Base-by-base conservation (phyloP, 2,888 invertebrate species). In the Cecidostiba fungosa region DNA sequence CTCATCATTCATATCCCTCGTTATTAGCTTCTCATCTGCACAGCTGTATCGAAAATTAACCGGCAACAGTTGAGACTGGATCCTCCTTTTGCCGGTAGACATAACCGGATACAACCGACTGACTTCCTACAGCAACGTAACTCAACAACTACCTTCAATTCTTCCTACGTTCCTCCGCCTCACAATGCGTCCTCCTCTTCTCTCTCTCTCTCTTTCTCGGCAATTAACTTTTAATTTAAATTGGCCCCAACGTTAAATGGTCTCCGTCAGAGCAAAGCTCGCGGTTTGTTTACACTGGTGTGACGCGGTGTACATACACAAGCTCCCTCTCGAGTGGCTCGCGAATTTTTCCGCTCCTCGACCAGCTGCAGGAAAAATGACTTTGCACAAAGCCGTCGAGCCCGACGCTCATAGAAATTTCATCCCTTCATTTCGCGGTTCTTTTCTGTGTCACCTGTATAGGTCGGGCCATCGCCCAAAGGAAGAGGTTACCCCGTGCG, bases 381-480 rank as follows among this genome's bases (percentile, higher is more conserved):
- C 23, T 69, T 47, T 50, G 12, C 47, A 50, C 14, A 50, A 76
- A 59, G 12, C 6, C 26, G 50, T 5, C 26, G 32, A 12, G 36
- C 72, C 39, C 62, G 47, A 26, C 26, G 80, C 87, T 89, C 90
- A 91, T 91, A 87, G 88, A 91, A 91, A 88, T 91, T 91, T 90
- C 90, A 91, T 89, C 88, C 86, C 88, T 87, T 90, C 89, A 91
- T 91, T 90, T 91, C 88, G 88, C 86, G 85, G 39, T 77, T 87
- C 88, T 88, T 69, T 86, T 86, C 74, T 85, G 69, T 70, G 74
- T 62, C 62, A 77, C 77, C 86, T 36, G 84, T 77, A 84, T 39
- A 77, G 81, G 82, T 76, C 29, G 80, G 39, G 6, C 47, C 39
- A 59, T 39, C 36, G 32, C 47, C 69, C 19, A 36, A 59, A 59